Conservation (phyloP, 2,113 vertebrate species). For the Lasiurus borealis region DNA sequence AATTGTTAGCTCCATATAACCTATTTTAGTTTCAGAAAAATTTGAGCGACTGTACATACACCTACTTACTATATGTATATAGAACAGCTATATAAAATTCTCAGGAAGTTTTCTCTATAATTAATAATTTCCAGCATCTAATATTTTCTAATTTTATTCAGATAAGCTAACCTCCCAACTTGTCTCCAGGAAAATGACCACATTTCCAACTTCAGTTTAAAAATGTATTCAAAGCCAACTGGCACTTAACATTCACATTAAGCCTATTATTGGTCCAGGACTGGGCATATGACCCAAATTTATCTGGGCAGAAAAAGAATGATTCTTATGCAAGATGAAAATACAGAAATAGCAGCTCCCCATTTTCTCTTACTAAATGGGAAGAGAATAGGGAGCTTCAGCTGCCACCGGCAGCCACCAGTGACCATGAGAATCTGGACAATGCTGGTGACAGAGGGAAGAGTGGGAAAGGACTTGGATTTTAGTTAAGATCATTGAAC, state of each 20-base stretch:
- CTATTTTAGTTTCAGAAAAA: not conserved
- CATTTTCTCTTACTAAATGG: not conserved
- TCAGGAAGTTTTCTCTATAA: not conserved
- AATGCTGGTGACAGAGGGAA: not conserved
- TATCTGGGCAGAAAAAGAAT: not conserved
- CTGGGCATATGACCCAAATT: not conserved
- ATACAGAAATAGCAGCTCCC: not conserved
- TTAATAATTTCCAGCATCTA: not conserved
- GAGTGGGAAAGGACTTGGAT: not conserved
- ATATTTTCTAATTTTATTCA: slow-evolving; percentile 44
- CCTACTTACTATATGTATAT: not conserved
- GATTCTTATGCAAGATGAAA: not conserved
- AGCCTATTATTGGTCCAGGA: not conserved
- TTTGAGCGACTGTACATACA: not conserved
- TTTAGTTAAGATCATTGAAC: not conserved
- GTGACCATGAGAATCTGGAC: not conserved
- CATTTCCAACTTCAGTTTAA: not conserved
- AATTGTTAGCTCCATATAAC: not conserved
- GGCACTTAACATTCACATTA: not conserved
- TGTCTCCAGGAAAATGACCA: not conserved
- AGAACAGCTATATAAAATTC: not conserved
- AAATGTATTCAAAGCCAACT: not conserved
- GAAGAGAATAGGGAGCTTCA: not conserved
- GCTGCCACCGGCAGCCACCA: not conserved
- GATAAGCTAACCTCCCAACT: not conserved